phyloP scores from a whole-genome alignment of 1,140 invertebrate species.

The Choristoneura fumiferana region DNA sequence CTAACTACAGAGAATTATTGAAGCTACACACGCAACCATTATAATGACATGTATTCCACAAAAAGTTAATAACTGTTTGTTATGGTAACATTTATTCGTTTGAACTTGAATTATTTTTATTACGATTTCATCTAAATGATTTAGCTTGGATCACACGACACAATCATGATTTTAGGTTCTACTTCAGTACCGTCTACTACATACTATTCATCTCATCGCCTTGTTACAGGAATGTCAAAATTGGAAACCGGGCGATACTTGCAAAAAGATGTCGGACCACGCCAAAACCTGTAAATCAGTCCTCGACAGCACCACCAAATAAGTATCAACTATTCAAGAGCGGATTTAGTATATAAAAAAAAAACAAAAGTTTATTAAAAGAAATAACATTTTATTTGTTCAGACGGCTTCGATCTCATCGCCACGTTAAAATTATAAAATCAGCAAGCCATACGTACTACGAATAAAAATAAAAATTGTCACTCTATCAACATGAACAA shows the following conservation, averaged over 20 bases:
- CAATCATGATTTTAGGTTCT: not conserved
- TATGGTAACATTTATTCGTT: too few relatives aligned
- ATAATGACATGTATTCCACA: too few relatives aligned
- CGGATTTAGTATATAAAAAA: conserved; percentile 32
- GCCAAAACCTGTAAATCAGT: conserved; percentile 11
- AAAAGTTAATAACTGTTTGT: too few relatives aligned
- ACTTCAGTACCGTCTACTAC: not conserved
- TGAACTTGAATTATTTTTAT: too few relatives aligned
- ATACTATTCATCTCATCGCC: not conserved
- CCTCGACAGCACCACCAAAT: not conserved
- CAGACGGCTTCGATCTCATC: conserved; percentile 43
- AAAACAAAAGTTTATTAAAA: conserved; percentile 59
- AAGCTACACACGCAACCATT: too few relatives aligned
- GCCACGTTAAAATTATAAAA: conserved; percentile 22
- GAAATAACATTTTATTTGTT: conserved; percentile 74
- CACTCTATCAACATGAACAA: conserved; percentile 26
- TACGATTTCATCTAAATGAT: too few relatives aligned
- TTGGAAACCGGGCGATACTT: not conserved
- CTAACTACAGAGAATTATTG: too few relatives aligned
- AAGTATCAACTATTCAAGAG: not conserved
- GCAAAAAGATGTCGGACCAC: conserved; percentile 2
- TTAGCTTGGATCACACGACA: too few relatives aligned
- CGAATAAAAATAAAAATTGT: conserved; percentile 32
- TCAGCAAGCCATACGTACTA: conserved; percentile 24
- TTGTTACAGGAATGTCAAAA: conserved; percentile 3